Conservation (phyloP, 2,888 invertebrate genomes). For the Epistrophe grossulariae region DNA sequence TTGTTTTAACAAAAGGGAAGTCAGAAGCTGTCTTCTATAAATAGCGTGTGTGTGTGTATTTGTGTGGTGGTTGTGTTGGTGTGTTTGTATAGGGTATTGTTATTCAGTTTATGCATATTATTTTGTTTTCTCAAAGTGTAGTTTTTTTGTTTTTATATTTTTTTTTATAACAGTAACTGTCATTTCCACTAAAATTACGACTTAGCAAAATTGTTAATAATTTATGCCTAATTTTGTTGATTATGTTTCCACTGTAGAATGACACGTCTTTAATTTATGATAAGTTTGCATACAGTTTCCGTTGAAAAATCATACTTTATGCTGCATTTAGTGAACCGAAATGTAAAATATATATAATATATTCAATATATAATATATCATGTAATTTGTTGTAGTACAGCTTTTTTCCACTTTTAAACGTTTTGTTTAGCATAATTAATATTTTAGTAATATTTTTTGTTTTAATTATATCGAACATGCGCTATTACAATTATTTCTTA, state of each 20-base stretch:
- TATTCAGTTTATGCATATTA: conserved; percentile 54
- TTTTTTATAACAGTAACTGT: conserved; percentile 68
- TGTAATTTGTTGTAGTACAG: conserved; percentile 63
- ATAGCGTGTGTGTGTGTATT: conserved; percentile 54
- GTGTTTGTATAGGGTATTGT: conserved; percentile 48
- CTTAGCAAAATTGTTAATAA: conserved; percentile 76
- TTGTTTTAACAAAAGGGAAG: conserved; percentile 70
- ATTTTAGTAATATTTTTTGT: conserved; percentile 68
- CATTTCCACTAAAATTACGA: conserved; percentile 74
- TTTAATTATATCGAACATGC: conserved; percentile 75
- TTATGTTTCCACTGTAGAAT: conserved; percentile 74
- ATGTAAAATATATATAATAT: conserved; percentile 66
- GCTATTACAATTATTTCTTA: conserved; percentile 75
- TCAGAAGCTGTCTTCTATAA: conserved; percentile 72
- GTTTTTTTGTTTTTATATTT: conserved; percentile 18
- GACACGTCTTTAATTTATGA: conserved; percentile 68
- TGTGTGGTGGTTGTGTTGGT: conserved; percentile 22
- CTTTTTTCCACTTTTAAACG: conserved; percentile 62
- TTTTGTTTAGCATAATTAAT: conserved; percentile 70
- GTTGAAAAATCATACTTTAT: conserved; percentile 51
- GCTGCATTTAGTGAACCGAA: conserved; percentile 60
- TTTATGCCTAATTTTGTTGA: conserved; percentile 74
- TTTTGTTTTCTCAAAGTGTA: conserved; percentile 51
- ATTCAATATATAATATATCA: conserved; percentile 60
- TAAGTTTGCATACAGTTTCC: conserved; percentile 70